Evolutionary conservation across 2,888 invertebrate species (phyloP), one percentile per base, ranked within the genome.

Genomic region (Aproaerema taeniolella): DNA sequence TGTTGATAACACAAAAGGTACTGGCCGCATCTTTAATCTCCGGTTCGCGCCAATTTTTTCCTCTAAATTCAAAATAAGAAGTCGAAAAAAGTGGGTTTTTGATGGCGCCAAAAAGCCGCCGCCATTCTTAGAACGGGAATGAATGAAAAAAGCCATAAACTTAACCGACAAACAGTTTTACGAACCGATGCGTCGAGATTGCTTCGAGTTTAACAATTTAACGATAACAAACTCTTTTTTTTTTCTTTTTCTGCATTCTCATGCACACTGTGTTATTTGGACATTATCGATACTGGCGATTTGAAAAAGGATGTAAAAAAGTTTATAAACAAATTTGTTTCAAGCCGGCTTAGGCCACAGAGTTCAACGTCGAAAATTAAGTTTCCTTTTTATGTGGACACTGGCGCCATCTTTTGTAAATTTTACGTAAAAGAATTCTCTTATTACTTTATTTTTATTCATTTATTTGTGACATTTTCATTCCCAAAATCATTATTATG

Each of bases 31-130:
- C n/a, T n/a, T n/a, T n/a, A n/a, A n/a, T n/a, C n/a, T n/a, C n/a
- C n/a, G n/a, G n/a, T n/a, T n/a, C n/a, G n/a, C n/a, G n/a, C n/a
- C n/a, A n/a, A n/a, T n/a, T n/a, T n/a, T n/a, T n/a, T n/a, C n/a
- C n/a, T n/a, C n/a, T n/a, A n/a, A n/a, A n/a, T n/a, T n/a, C n/a
- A n/a, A n/a, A n/a, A n/a, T n/a, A n/a, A n/a, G n/a, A n/a, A n/a
- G n/a, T n/a, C n/a, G 15, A 28, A 35, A 35, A 28, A 35, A 10
- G 48, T 55, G 46, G 58, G 61, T 63, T 68, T 65, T 66, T 58
- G 59, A 66, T 74, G 81, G 83, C 83, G 83, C 82, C 83, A 76
- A 80, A 80, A 75, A 66, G 71, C 75, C 74, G 80, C 69, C 74
- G 70, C 55, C 53, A 52, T 83, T 83, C 83, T 76, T 53, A 66